These are phyloP conservation scores for Yponomeuta plumbellus DNA, from an alignment of 2,888 invertebrate genomes.

Conservation along the genomic window DNA sequence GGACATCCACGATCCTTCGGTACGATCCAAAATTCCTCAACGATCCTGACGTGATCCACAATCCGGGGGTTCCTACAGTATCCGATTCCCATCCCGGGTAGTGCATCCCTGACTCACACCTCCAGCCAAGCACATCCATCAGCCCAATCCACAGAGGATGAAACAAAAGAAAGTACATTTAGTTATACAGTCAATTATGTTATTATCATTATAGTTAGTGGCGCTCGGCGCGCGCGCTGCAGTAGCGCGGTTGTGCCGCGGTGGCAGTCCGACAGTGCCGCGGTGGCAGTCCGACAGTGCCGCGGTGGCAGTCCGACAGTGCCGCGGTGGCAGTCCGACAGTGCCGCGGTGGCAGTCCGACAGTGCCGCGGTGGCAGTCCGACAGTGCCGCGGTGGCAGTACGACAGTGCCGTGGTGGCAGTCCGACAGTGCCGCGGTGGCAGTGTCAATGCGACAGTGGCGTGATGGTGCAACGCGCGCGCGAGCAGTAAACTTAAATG, in stretches of 20 bases:
- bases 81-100: constrained; percentile 30
- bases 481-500: not conserved
- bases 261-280: too few relatives aligned
- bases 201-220: constrained; percentile 6
- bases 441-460: too few relatives aligned
- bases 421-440: too few relatives aligned
- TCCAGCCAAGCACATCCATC: constrained; percentile 51
- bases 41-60: constrained; percentile 2
- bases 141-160: constrained; percentile 70
- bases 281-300: not conserved
- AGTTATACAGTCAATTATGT: constrained; percentile 38
- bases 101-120: constrained; percentile 49
- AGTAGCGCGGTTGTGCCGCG: not conserved
- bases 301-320: not conserved
- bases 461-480: not conserved
- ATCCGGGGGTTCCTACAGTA: constrained; percentile 17
- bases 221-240: not conserved
- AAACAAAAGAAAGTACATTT: constrained; percentile 74
- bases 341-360: too few relatives aligned
- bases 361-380: not conserved
- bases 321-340: too few relatives aligned
- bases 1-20: constrained; percentile 32
- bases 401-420: not conserved
- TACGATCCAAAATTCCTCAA: constrained; percentile 44
- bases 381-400: not conserved